These are phyloP conservation scores for Antitype chi DNA, from an alignment of 2,888 invertebrate species.

Conservation along the genomic window DNA sequence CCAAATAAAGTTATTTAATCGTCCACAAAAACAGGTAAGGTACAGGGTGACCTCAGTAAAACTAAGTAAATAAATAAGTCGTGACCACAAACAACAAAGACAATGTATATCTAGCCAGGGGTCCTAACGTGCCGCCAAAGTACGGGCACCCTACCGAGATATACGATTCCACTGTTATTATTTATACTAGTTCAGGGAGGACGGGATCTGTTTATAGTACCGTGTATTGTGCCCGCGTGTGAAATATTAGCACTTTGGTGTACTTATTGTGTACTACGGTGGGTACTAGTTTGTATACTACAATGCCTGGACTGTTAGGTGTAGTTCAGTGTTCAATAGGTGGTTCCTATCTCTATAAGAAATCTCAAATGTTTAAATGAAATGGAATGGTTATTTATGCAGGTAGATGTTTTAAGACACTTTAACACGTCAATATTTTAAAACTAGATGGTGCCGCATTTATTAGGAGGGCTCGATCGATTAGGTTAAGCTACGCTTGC, in stretches of 20 bases:
- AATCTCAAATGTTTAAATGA: neutral
- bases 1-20: slow-evolving; percentile 3
- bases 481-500: no score
- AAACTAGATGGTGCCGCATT: no score
- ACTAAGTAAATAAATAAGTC: slow-evolving; percentile 59
- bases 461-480: no score
- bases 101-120: slow-evolving; percentile 60
- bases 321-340: neutral
- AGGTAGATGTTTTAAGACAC: no score
- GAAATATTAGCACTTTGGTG: slow-evolving; percentile 52
- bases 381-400: no score
- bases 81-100: slow-evolving; percentile 53
- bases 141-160: slow-evolving; percentile 66
- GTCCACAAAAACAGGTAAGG: neutral
- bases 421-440: no score
- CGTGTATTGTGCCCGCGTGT: slow-evolving; percentile 38
- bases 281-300: slow-evolving; percentile 4
- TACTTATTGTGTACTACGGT: slow-evolving; percentile 40
- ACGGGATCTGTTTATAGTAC: slow-evolving; percentile 56
- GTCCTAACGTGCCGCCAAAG: slow-evolving; percentile 58
- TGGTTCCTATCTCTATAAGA: neutral
- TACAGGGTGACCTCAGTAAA: slow-evolving; percentile 23
- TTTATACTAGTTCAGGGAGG: slow-evolving; percentile 61
- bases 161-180: slow-evolving; percentile 67
- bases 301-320: neutral